Base-by-base conservation (phyloP, 1,140 invertebrate species). In the Drosophila arawakana region DNA sequence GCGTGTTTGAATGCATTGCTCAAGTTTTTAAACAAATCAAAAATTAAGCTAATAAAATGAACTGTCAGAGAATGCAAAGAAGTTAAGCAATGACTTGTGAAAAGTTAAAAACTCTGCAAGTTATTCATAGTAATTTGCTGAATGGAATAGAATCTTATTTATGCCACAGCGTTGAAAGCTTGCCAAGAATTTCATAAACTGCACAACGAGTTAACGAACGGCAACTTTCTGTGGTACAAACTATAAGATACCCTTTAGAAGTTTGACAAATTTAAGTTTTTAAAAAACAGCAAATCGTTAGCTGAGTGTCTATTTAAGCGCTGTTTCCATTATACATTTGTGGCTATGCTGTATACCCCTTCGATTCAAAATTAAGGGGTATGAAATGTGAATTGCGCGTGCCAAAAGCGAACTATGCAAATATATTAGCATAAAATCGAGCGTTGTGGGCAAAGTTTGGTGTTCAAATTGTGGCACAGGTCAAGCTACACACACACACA, bases 11-110 rank as follows among this genome's bases (percentile, higher is more conserved):
- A 55, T 71, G 67, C 60, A 65, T 52, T 75, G 73, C 58, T 35
- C 55, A 72, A 76, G 73, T 60, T 65, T 41, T 58, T 49, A 71
- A 49, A 76, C 73, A 76, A 76, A 76, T 76, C 73, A 65, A 61
- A 55, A 76, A 76, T 76, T 65, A 66, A 76, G 61, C 55, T 73
- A 72, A 76, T 76, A 72, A 73, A 76, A 76, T 59, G 68, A 71
- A 73, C 73, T 72, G 69, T 73, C 69, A 43, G 73, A 35, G 25
- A 66, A 50, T 43, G 67, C 44, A 65, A 15, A 50, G 49, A 54
- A 59, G 68, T 71, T 52, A 54, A 75, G 66, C 66, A 68, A 61
- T 61, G 71, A 15, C 71, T 73, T 60, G 71, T 47, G 41, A 21
- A 61, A 73, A 73, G 57, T 69, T 61, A 57, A 61, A 68, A 61